phyloP scores from a whole-genome alignment of 2,113 vertebrate genomes.

The Xiphophorus maculatus region DNA sequence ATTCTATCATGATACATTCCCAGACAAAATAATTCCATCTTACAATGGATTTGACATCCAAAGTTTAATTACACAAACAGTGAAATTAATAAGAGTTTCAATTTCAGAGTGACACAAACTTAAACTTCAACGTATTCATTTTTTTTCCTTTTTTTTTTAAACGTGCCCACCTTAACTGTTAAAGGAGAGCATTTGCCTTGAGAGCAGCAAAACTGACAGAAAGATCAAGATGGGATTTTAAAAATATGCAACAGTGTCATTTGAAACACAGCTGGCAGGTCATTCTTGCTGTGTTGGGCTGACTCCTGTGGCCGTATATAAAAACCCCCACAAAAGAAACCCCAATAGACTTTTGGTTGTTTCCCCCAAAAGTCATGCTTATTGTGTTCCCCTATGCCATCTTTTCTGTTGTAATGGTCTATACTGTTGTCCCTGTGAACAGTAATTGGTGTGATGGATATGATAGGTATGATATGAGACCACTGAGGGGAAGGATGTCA shows the following conservation, averaged over 20 bases:
- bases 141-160: no score
- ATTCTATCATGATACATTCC: background rate
- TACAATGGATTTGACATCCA: background rate
- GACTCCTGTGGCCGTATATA: background rate
- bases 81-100: no score
- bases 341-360: background rate
- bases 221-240: background rate
- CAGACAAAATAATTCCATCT: background rate
- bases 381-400: slow-evolving; percentile 2
- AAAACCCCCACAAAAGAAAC: background rate
- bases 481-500: background rate
- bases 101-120: no score
- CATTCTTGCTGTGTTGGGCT: background rate
- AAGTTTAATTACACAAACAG: no score
- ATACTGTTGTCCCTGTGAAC: background rate
- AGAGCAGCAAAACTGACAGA: background rate
- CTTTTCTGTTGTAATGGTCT: slow-evolving; percentile 2
- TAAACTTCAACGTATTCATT: no score
- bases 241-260: background rate
- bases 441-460: slow-evolving; percentile 17
- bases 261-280: background rate
- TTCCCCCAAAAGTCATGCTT: background rate
- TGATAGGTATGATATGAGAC: slow-evolving; percentile 1
- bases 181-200: background rate
- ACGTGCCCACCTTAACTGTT: background rate